Conservation (phyloP, 2,113 vertebrate genomes). For the Micromys minutus region DNA sequence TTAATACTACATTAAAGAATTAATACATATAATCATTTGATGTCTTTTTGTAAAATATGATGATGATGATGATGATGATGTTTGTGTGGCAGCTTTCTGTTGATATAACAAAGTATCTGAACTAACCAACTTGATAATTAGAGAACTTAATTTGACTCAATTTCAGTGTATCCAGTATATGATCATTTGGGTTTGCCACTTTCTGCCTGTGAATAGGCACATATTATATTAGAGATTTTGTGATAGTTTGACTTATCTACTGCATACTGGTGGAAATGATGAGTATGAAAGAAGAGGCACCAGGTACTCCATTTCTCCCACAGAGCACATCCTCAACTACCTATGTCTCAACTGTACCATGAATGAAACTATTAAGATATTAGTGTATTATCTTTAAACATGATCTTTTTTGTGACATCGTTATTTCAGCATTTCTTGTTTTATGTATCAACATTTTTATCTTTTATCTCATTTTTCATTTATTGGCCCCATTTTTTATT, state of each 20-base stretch:
- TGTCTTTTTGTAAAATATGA: neutral
- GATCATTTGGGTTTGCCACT: neutral
- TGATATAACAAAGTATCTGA: neutral
- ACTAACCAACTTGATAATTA: neutral
- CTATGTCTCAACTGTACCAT: neutral
- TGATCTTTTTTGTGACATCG: neutral
- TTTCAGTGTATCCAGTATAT: neutral
- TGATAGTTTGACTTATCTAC: neutral
- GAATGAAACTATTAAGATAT: neutral
- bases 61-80: neutral
- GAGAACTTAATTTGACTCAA: neutral
- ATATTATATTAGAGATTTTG: neutral
- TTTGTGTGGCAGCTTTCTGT: neutral
- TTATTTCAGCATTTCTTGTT: conserved; percentile 14
- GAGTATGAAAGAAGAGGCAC: neutral
- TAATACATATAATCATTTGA: conserved; percentile 12
- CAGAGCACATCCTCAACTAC: neutral
- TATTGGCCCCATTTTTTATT: conserved; percentile 1
- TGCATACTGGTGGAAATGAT: neutral
- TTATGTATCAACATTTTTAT: neutral
- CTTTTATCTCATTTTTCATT: conserved; percentile 27
- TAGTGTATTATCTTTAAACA: neutral
- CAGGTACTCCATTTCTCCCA: neutral
- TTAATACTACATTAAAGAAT: conserved; percentile 15
- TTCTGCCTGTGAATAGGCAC: neutral